Conservation (phyloP, 2,113 vertebrate genomes). For the Opisthocomus hoazin region DNA sequence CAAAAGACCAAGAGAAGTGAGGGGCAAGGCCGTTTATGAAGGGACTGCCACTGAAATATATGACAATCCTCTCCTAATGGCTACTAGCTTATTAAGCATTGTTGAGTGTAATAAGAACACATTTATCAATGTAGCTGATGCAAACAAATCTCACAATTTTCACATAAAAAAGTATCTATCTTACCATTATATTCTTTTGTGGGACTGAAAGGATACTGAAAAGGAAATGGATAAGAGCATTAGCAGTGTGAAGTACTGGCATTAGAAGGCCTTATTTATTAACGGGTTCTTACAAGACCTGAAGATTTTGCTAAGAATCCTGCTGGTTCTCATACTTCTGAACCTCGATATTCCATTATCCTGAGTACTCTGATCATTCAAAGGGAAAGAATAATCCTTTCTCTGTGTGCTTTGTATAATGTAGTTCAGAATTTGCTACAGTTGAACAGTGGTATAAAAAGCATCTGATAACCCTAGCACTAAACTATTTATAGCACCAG, state of each 20-base stretch:
- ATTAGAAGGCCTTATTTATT: not conserved
- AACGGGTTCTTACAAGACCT: not conserved
- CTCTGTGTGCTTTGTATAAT: not conserved
- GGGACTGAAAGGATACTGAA: not conserved
- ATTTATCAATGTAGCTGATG: not conserved
- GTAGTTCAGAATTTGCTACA: not conserved
- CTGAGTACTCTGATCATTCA: not conserved
- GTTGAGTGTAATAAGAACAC: not conserved
- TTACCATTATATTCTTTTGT: not conserved
- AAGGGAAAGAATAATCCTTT: not conserved
- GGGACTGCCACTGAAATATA: not conserved
- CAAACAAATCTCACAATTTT: not conserved
- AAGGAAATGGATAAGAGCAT: not conserved
- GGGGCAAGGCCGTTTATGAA: not conserved
- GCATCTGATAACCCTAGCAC: not conserved
- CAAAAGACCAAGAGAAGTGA: not conserved
- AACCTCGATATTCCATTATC: not conserved
- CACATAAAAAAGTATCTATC: not conserved
- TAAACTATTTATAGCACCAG: not conserved
- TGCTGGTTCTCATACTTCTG: not conserved
- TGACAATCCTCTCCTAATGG: not conserved
- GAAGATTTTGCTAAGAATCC: not conserved
- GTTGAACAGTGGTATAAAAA: not conserved
- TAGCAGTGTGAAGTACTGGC: not conserved
- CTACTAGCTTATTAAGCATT: not conserved